phyloP scores from a whole-genome alignment of 2,797 vertebrate species.

The Pseudochirops corinnae region DNA sequence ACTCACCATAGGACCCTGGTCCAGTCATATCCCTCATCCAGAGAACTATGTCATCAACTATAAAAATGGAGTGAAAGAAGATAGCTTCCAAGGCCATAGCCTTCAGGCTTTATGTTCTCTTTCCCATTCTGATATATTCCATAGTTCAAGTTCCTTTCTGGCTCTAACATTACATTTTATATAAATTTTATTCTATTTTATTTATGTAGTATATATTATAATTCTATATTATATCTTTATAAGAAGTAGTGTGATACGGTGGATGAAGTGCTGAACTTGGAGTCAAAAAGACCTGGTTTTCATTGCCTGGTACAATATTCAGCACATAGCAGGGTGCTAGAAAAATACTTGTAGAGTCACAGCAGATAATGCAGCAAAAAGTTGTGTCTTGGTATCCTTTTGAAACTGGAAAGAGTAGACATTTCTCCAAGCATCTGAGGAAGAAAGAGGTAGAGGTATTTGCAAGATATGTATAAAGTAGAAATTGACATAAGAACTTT shows the following conservation, averaged over 20 bases:
- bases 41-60: neutral
- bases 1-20: neutral
- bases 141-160: neutral
- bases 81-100: neutral
- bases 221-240: neutral
- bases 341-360: neutral
- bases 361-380: neutral
- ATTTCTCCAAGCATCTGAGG: neutral
- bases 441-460: conserved; percentile 7
- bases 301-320: neutral
- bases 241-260: neutral
- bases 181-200: too few relatives aligned
- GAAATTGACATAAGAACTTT: neutral
- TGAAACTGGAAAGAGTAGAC: neutral
- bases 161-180: neutral
- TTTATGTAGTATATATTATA: too few relatives aligned
- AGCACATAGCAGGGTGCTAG: neutral
- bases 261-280: neutral
- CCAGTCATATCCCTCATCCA: neutral
- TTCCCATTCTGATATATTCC: neutral
- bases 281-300: neutral
- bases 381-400: neutral
- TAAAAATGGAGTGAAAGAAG: neutral
- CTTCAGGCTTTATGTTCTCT: neutral
- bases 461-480: neutral